Evolutionary conservation across 2,888 invertebrate genomes (phyloP), one percentile per base, ranked within the genome.

Genomic region (Diabrotica balteata): DNA sequence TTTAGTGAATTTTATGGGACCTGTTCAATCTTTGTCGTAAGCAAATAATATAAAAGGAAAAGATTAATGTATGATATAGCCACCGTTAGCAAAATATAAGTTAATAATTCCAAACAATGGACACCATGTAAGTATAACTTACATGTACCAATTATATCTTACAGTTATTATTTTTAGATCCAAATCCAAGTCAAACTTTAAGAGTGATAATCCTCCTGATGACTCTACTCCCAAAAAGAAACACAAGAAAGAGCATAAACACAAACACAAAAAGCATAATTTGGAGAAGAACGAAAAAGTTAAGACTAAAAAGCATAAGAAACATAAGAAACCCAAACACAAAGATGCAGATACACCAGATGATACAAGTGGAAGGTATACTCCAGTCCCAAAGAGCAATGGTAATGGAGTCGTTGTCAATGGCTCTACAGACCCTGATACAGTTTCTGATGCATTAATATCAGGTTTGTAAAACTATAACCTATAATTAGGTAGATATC

Each of bases 281-380:
- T 76, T 80, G 2, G 87, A 87, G 32, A 88, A 88, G 68, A 85
- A 84, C n/a, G 86, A 87, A 46, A 85, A 84, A 64, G 86, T 87
- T 42, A 85, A 84, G 67, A 85, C 85, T 70, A 90, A 89, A 76
- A 91, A 90, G 78, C 89, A 87, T 78, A 90, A 89, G 76, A 91
- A 90, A 79, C 89, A 87, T 78, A 87, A 90, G 83, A 87, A 90
- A 82, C 82, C 89, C 77, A 86, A 86, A 78, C 80, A 88, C 79
- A 86, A 88, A 78, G 83, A 82, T 44, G 83, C 80, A 66, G 74
- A 85, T 84, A 54, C 83, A 82, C 71, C 86, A 82, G 78, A 78
- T 67, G 66, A 69, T 32, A 32, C 63, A 10, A 80, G 77, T 76
- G 83, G 80, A 73, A 79, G 83, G 68, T 84, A 84, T 76, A 84